Conservation (phyloP, 2,888 invertebrate genomes). For the Caenorhabditis sinica region DNA sequence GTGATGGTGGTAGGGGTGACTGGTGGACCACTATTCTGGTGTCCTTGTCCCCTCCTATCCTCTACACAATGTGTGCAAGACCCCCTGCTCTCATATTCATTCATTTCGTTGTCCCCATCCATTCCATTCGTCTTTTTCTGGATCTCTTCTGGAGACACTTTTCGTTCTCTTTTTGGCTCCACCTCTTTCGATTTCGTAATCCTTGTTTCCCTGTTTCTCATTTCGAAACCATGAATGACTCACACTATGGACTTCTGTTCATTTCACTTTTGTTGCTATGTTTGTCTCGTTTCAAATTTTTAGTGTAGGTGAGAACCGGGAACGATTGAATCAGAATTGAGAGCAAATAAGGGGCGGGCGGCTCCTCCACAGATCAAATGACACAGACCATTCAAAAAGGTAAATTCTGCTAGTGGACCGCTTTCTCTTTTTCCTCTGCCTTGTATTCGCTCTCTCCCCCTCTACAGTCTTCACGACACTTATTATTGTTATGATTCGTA, state of each 20-base stretch:
- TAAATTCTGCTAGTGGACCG: slow-evolving; percentile 24
- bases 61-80: slow-evolving; percentile 36
- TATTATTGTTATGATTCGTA: slow-evolving; percentile 18
- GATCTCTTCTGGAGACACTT: slow-evolving; percentile 4
- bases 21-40: slow-evolving; percentile 40
- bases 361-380: slow-evolving; percentile 27
- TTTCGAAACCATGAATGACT: slow-evolving; percentile 39
- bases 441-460: slow-evolving; percentile 2
- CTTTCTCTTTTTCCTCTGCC: too few relatives aligned
- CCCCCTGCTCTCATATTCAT: slow-evolving; percentile 61
- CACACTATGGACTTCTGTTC: slow-evolving; percentile 45
- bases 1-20: slow-evolving; percentile 33
- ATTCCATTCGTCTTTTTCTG: slow-evolving; percentile 25
- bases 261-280: slow-evolving; percentile 20
- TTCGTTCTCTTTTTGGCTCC: slow-evolving; percentile 30
- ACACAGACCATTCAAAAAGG: slow-evolving; percentile 41
- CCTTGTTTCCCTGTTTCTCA: slow-evolving; percentile 6
- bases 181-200: slow-evolving; percentile 48
- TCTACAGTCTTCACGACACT: slow-evolving; percentile 14
- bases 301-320: slow-evolving; percentile 33
- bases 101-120: slow-evolving; percentile 43
- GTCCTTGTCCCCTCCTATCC: slow-evolving; percentile 34
- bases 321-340: slow-evolving; percentile 39
- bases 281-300: slow-evolving; percentile 31
- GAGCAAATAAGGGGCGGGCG: slow-evolving; percentile 54